Base-by-base conservation (phyloP, 2,797 vertebrate species). In the Zonotrichia albicollis region DNA sequence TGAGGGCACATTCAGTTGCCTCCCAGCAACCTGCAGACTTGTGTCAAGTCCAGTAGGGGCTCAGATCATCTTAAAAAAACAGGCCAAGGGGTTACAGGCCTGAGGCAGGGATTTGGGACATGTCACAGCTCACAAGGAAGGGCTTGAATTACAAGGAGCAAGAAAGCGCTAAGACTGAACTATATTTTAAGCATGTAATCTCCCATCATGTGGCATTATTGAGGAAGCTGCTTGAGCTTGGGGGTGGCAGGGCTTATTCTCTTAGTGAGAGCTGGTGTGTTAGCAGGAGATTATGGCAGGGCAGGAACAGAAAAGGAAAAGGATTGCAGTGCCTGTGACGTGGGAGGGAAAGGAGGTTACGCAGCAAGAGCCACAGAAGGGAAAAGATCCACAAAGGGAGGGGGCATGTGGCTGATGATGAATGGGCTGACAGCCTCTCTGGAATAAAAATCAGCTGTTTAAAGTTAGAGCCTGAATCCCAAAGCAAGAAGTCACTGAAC, bases 101-200 rank as follows among this genome's bases (percentile, higher is more conserved):
- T 30, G n/a, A 61, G 53, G 36, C 9, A 34, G 54, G 82, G 66
- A 85, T 96, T 27, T 75, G 72, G 73, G 70, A 87, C 71, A 34
- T 67, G 50, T 65, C 82, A 74, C 72, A 78, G 6, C 80, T 61
- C 55, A 22, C 74, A 89, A 70, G 72, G 70, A 87, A 87, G 50
- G 42, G 48, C 55, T 78, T 57, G 87, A 94, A 82, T 79, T 92
- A 65, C 84, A 91, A 87, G 13, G 46, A 84, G 71, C 68, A 96
- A 80, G 71, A 89, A 96, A 93, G 93, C n/a, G 38, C 66, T 61
- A 83, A 94, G 84, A 80, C 84, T 62, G 71, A 88, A 85, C 95
- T 93, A 55, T 85, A 87, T 97, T 89, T 96, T 95, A 95, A 95
- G 76, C 76, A 16, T 51, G 73, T 96, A 96, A 97, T 94, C 95